Evolutionary conservation across 2,888 invertebrate genomes (phyloP), one percentile per base, ranked within the genome.

Genomic region (Panzeria rudis): DNA sequence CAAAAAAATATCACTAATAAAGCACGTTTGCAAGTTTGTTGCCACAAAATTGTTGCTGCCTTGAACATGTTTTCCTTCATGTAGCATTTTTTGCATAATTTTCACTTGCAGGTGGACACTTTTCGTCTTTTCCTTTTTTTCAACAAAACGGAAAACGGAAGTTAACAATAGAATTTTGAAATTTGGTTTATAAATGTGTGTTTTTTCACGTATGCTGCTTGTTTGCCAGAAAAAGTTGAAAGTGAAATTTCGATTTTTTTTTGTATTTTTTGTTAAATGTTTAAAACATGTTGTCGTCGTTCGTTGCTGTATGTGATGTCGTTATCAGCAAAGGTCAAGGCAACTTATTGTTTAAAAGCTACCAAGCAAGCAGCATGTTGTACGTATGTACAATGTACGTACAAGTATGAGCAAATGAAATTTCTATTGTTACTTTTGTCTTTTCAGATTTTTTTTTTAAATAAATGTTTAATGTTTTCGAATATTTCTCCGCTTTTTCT

Each of bases 301-400:
- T 66, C 54, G 20, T 50, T 68, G 68, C 61, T 15, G 38, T 25
- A 17, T 61, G 35, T 15, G 41, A n/a, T 54, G 69, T 47, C 69
- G 69, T 82, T 85, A 82, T 73, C 76, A 66, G 38, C 64, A 80
- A 78, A 85, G 85, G 78, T 85, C 78, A 85, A 78, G 81, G 81
- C 81, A 78, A 61, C 61, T 35, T 38, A 5, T 75, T 29, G 13
- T 75, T 15, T 41, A 2, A 38, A 25, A 15, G 52, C 41, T 17
- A 8, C 29, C 11, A 3, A 56, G 38, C 38, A 50, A 56, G 38
- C 38, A 50, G 9, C 50, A 50, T 17, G 17, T 17, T 15, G 15
- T 29, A 56, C n/a, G 8, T 56, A 29, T 6, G 2, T 15, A n/a
- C 23, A 13, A 8, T 23, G 20, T 25, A 5, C 0, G 23, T 15